phyloP scores from a whole-genome alignment of 2,113 vertebrate species.

The Aramus guarauna region DNA sequence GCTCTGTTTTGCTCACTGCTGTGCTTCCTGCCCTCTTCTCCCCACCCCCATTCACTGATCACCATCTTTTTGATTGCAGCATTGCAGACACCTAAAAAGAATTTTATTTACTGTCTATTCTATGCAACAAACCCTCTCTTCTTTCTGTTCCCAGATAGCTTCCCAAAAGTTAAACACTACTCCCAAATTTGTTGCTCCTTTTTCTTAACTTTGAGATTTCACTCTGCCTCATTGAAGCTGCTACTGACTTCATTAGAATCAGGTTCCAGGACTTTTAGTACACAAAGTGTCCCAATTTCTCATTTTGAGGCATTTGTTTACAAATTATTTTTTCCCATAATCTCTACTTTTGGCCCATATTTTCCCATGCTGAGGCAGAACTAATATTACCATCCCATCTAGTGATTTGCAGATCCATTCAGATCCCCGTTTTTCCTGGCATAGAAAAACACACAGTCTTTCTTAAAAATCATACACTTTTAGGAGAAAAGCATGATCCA shows the following conservation, averaged over 20 bases:
- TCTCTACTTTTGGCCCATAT: background rate
- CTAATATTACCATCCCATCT: background rate
- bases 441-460: background rate
- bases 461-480: background rate
- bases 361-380: background rate
- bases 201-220: background rate
- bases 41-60: background rate
- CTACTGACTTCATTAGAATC: background rate
- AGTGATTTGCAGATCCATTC: background rate
- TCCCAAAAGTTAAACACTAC: background rate
- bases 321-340: background rate
- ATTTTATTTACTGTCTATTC: background rate
- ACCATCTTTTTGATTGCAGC: background rate
- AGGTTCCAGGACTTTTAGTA: background rate
- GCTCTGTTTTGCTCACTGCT: background rate
- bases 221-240: background rate
- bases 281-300: background rate
- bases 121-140: background rate
- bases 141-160: background rate
- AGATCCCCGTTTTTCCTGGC: background rate
- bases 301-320: background rate
- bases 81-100: background rate
- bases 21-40: rapidly evolving
- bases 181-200: background rate
- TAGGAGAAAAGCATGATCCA: background rate